Conservation (phyloP, 2,888 invertebrate genomes). For the Holacanthella duospinosa region DNA sequence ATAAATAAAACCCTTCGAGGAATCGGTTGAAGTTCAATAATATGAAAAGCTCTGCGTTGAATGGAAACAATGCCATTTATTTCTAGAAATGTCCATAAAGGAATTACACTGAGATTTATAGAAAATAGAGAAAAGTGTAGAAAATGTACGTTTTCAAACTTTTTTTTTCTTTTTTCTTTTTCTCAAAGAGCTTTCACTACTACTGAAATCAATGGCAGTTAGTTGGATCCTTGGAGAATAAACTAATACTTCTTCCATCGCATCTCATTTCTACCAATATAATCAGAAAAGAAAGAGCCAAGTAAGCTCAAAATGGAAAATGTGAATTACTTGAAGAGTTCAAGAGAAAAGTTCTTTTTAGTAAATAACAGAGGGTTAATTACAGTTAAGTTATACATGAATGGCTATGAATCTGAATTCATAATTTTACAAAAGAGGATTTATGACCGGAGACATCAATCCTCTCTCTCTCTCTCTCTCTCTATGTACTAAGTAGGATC, state of each 20-base stretch:
- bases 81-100: no score
- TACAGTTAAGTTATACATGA: background rate
- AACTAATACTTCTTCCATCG: background rate
- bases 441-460: background rate
- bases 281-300: no score
- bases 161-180: no score
- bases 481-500: background rate
- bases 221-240: no score
- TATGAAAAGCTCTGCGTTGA: constrained; percentile 15
- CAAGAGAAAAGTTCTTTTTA: background rate
- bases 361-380: background rate
- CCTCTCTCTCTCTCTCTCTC: background rate
- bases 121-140: background rate
- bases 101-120: background rate
- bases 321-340: background rate
- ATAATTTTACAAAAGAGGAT: background rate
- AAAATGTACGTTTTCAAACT: background rate
- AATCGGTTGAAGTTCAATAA: no score
- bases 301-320: background rate
- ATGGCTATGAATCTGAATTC: background rate
- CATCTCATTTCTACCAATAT: no score
- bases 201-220: no score
- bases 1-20: no score
- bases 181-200: no score
- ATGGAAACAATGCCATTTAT: constrained; percentile 32